Evolutionary conservation across 2,888 invertebrate genomes (phyloP).

Genomic region (Eustalomyia histrio): DNA sequence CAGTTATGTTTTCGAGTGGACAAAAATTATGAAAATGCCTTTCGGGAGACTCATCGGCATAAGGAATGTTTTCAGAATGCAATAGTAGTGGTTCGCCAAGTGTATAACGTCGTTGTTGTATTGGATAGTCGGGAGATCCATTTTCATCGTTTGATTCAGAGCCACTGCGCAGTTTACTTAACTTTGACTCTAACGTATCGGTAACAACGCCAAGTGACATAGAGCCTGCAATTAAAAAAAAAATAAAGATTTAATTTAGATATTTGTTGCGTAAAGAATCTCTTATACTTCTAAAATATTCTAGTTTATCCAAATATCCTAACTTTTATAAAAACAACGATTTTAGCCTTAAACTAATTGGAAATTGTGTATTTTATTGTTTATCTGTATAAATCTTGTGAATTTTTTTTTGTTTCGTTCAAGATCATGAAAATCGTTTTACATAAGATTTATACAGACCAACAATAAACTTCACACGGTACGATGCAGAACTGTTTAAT

Average conservation of each 20-base stretch:
- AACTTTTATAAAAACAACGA: too few species aligned
- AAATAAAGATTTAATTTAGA: slow-evolving; percentile 2
- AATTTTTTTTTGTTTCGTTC: too few species aligned
- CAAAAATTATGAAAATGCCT: slow-evolving; percentile 75
- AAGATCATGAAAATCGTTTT: too few species aligned
- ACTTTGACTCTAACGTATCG: slow-evolving; percentile 91
- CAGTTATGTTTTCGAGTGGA: slow-evolving; percentile 68
- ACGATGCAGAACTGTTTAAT: too few species aligned
- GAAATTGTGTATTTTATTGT: too few species aligned
- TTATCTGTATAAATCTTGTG: too few species aligned
- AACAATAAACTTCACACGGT: too few species aligned
- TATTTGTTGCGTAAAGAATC: too few species aligned
- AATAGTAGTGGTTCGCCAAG: slow-evolving; percentile 77
- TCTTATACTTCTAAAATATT: too few species aligned
- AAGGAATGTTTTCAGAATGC: slow-evolving; percentile 84
- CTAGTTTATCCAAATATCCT: too few species aligned
- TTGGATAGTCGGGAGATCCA: slow-evolving; percentile 78
- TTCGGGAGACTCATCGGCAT: slow-evolving; percentile 85
- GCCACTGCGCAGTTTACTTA: slow-evolving; percentile 86
- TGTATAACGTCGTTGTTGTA: slow-evolving; percentile 74
- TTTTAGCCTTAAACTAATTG: too few species aligned
- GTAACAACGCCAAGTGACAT: slow-evolving; percentile 92
- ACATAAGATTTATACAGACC: too few species aligned
- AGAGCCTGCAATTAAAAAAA: slow-evolving; percentile 83
- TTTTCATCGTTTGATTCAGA: slow-evolving; percentile 82